Base-by-base conservation (phyloP, 2,113 vertebrate species). In the Ia io region DNA sequence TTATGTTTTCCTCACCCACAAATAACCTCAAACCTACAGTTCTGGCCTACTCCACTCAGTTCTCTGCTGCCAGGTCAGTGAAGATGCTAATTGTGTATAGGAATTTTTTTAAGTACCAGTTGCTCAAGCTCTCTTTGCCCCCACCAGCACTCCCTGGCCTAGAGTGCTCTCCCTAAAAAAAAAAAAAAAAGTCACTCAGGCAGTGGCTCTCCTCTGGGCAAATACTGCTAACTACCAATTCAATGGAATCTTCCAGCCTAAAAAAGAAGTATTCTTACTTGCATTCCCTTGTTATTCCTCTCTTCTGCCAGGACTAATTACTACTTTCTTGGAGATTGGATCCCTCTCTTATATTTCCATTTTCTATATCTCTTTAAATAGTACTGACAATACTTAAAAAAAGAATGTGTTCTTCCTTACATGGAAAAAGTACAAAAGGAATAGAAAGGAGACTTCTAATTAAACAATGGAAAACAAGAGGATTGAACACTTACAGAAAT, bases 301-400 rank as follows among this genome's bases (percentile, higher is more conserved):
- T 73, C 25, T 78, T 78, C 25, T 79, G 16, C 32, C 44, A 47
- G 44, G 11, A 79, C 78, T 93, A 93, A 91, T 59, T 78, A 87
- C 61, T 91, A 88, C 69, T 89, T 53, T 91, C 70, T 91, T 67
- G 30, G 40, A 94, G 53, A 74, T 0, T 49, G 28, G 56, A 78
- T 74, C 78, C 17, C 40, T 84, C 63, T 70, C 73, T 86, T 32
- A 71, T 88, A 76, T 84, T 94, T 88, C 85, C 61, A 56, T 85
- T 69, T 92, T 70, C 77, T 86, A 84, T 92, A 67, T 51, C 63
- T 84, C 88, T 88, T 80, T 69, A 92, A 94, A 87, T 69, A 90
- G 73, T 90, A 90, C 16, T 51, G n/a, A 78, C 40, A 51, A 83
- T 20, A 90, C 44, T 80, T 84, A 10, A n/a, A 63, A 67, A 70